Base-by-base conservation (phyloP, 2,888 invertebrate species). In the Acleris emargana region DNA sequence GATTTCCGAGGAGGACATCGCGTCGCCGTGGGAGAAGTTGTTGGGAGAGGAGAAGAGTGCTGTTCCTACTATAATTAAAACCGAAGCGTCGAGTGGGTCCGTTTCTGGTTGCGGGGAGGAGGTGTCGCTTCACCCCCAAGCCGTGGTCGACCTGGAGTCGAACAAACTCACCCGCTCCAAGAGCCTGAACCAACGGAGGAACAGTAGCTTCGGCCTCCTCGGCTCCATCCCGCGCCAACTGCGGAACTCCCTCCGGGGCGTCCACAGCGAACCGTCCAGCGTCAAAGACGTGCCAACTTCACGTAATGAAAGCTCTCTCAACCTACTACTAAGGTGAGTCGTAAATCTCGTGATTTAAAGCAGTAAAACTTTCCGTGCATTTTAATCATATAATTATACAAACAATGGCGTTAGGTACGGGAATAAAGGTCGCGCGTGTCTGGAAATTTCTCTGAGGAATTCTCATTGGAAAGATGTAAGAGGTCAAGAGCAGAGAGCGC, bases 211-310 rank as follows among this genome's bases (percentile, higher is more conserved):
- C 64, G 93, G 94, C 70, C 84, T 94, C 45, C 86, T 94, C 69
- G 91, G 91, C 64, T 88, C 93, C 45, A 87, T 94, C 73, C 93
- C 93, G 69, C 88, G 89, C 76, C 93, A 91, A 74, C 87, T 93
- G 72, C 84, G 93, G 70, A 86, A 89, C 68, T 93, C 93, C 52
- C 87, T 93, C 66, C 88, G 93, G 58, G 94, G 87, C 53, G 85
- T 93, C 75, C 82, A 92, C 77, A 88, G 93, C 78, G 84, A 93
- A 81, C 89, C 92, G 68, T 91, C 91, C 64, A 91, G 91, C 75
- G 91, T 91, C 70, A 92, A 92, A 76, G 91, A 89, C 72, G 88
- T 86, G 64, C 92, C 91, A 62, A 89, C 91, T 67, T 86, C 90
- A 47, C 89, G 92, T 72, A 91, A 92, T 76, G 92, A 92, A 78